Evolutionary conservation across 1,140 invertebrate species (phyloP).

Genomic region (Drosophila serrata): DNA sequence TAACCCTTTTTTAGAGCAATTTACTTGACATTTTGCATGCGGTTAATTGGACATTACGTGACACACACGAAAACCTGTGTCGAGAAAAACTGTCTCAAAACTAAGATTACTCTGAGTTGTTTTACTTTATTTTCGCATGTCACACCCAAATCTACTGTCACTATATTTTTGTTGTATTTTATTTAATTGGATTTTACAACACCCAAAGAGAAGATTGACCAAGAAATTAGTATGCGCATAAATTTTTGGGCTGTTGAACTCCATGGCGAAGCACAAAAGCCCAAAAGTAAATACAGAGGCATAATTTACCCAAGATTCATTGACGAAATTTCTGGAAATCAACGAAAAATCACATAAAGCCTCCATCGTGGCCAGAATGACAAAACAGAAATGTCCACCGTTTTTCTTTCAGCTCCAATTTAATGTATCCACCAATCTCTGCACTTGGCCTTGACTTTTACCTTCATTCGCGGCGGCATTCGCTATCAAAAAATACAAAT

Average conservation of each 20-base stretch:
- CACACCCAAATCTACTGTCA: slow-evolving; percentile 24
- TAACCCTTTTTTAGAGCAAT: slow-evolving; percentile 34
- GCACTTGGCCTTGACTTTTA: slow-evolving; percentile 71
- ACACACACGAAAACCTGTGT: slow-evolving; percentile 24
- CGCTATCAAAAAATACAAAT: slow-evolving; percentile 40
- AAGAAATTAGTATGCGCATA: slow-evolving; percentile 67
- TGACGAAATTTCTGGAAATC: slow-evolving; percentile 53
- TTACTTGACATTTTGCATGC: slow-evolving; percentile 65
- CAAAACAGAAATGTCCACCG: slow-evolving; percentile 8
- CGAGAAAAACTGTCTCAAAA: slow-evolving; percentile 16
- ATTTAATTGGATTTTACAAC: slow-evolving; percentile 42
- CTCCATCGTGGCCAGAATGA: slow-evolving; percentile 1
- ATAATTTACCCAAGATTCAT: slow-evolving; percentile 40
- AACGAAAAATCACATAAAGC: slow-evolving; percentile 10
- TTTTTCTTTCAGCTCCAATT: slow-evolving; percentile 6
- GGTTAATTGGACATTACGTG: slow-evolving; percentile 57
- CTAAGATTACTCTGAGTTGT: slow-evolving; percentile 6
- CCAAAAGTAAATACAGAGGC: slow-evolving; percentile 25
- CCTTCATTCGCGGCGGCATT: slow-evolving; percentile 48
- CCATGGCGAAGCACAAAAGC: slow-evolving; percentile 38
- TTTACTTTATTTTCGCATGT: slow-evolving; percentile 19
- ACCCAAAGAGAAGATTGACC: slow-evolving; percentile 40
- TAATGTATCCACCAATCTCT: slow-evolving; percentile 17
- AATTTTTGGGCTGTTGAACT: slow-evolving; percentile 74
- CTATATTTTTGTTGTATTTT: slow-evolving; percentile 11